Evolutionary conservation across 1,140 invertebrate genomes (phyloP).

Genomic region (Apis dorsata): DNA sequence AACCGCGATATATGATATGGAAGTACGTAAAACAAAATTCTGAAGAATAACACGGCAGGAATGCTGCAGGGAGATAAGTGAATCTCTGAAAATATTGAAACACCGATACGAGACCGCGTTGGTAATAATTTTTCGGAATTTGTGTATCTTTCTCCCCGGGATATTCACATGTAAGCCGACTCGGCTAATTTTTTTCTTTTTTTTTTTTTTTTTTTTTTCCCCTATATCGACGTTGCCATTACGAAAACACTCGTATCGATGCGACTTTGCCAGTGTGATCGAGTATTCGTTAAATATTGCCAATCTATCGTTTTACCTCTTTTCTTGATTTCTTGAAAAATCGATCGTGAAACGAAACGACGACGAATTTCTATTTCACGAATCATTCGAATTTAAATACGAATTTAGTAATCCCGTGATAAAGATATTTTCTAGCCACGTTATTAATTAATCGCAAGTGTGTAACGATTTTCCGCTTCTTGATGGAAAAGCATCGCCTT

Average conservation of each 20-base stretch:
- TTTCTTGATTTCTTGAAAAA: no score
- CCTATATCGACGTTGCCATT: background rate
- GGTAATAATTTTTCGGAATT: constrained; percentile 40
- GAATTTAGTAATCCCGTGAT: no score
- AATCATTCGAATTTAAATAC: background rate
- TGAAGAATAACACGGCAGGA: constrained; percentile 47
- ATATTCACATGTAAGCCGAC: constrained; percentile 12
- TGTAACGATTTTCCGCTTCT: background rate
- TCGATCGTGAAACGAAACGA: no score
- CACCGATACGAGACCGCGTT: constrained; percentile 30
- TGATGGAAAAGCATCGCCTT: background rate
- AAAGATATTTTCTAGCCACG: no score
- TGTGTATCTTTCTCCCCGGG: constrained; percentile 12
- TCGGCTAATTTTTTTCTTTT: background rate
- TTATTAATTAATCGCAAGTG: background rate
- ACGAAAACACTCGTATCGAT: background rate
- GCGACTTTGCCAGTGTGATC: background rate
- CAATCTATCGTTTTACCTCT: background rate
- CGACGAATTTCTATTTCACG: no score
- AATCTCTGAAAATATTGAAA: constrained; percentile 54
- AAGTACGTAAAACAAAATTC: constrained; percentile 47
- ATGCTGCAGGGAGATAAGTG: constrained; percentile 47
- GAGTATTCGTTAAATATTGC: background rate
- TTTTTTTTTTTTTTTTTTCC: background rate
- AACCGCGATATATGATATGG: constrained; percentile 33